Base-by-base conservation (phyloP, 92 coral and sea anemone genomes). In the Palythoa grandis region DNA sequence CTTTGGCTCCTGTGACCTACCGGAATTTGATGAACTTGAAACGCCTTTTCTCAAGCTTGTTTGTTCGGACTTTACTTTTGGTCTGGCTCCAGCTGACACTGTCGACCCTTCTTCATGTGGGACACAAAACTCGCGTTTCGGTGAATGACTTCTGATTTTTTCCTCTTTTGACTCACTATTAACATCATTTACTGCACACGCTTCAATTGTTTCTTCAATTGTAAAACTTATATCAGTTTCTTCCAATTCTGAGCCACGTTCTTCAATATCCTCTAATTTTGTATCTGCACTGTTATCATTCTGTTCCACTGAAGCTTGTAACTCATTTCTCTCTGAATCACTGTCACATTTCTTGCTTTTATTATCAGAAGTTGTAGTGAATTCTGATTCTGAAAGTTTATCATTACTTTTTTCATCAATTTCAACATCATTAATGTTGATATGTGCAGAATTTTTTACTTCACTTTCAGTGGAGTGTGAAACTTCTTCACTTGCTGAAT, bases 1-100 rank as follows among this genome's bases (percentile, higher is more conserved):
- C 22, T 47, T 80, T 66, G 85, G 61, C 58, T 65, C 58, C 74
- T 73, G n/a, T 39, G 15, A 40, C 63, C 73, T 80, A 20, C 56
- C 85, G 20, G 85, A 38, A 43, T 13, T 66, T 43, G 61, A 69
- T 35, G 73, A 23, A 20, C 24, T n/a, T 3, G 23, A 63, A 63
- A 20, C 39, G 25, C 12, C 38, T 65, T 43, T 80, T 80, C 61
- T 73, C n/a, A 3, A 63, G 43, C 48, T 80, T 53, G 23, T 80
- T 7, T 47, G 85, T 66, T 80, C 85, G 4, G 69, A 40, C 25
- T 40, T 65, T 5, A 53, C 23, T 22, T 80, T 80, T 43, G 74
- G 74, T 66, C 85, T 66, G 35, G 85, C 48, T 5, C 58, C 85
- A 79, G 6, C 48, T 60, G 67, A 14, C 40, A 37, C 60, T 43